Percentiles rank a stretch among this genome's conserved stretches.
These are phyloP conservation scores for Tadarida brasiliensis DNA, from an alignment of 2,797 vertebrate genomes.

Conservation along the genomic window DNA sequence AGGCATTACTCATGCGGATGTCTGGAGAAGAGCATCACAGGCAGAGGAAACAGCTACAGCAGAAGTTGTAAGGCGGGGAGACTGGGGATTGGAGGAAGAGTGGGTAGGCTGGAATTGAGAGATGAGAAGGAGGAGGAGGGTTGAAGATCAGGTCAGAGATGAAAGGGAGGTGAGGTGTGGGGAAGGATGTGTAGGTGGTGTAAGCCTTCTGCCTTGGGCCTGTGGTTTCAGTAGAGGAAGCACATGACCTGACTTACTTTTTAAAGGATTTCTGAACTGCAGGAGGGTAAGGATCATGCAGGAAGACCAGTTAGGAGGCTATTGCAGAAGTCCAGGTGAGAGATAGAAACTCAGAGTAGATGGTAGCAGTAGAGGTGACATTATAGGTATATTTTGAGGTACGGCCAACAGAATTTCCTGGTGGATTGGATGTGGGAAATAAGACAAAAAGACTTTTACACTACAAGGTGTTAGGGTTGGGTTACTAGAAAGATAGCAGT, in stretches of 20 bases:
- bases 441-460: not conserved
- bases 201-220: not conserved
- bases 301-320: not conserved
- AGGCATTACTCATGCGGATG: no score
- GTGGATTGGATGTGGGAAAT: not conserved
- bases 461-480: not conserved
- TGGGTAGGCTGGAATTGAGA: not conserved
- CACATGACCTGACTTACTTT: not conserved
- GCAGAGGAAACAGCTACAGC: not conserved
- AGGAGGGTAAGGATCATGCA: not conserved
- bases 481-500: not conserved
- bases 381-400: not conserved
- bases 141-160: not conserved
- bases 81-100: not conserved
- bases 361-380: not conserved
- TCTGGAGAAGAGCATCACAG: not conserved
- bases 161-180: not conserved
- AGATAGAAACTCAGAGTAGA: not conserved
- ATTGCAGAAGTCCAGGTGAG: not conserved
- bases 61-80: not conserved
- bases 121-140: not conserved
- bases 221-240: not conserved
- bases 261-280: not conserved
- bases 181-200: fast-evolving
- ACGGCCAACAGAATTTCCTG: not conserved